Evolutionary conservation across 2,888 invertebrate species (phyloP).

Genomic region (Brenthis daphne): DNA sequence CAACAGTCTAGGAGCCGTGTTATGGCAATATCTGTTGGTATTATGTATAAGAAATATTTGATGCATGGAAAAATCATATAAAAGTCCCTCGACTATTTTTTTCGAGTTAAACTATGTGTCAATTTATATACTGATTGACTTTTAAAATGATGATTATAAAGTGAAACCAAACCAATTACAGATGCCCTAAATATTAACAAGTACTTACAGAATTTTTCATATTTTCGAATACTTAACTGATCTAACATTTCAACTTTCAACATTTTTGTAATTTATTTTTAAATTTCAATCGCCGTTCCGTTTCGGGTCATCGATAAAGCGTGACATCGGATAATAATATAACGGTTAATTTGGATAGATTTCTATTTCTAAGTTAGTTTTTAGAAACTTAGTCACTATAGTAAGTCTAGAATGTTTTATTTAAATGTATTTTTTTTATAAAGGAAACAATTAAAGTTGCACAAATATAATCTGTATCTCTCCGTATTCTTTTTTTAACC

Average conservation of each 20-base stretch:
- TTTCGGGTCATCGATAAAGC: conserved; percentile 30
- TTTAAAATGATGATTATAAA: background rate
- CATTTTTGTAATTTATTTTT: conserved; percentile 17
- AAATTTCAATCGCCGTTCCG: conserved; percentile 13
- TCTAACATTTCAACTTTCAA: conserved; percentile 11
- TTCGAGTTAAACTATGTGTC: too few species aligned
- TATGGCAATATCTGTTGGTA: background rate
- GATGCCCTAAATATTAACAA: too few species aligned
- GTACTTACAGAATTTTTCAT: too few species aligned
- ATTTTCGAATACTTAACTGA: background rate
- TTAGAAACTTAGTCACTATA: background rate
- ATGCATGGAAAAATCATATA: background rate
- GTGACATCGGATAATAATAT: conserved; percentile 25
- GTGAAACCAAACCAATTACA: too few species aligned
- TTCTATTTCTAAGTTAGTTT: background rate
- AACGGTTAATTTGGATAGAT: conserved; percentile 19
- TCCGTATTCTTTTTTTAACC: too few species aligned
- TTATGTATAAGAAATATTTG: background rate
- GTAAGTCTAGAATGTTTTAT: too few species aligned
- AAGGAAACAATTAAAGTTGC: too few species aligned
- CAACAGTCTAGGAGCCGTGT: background rate
- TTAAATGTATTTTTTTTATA: too few species aligned
- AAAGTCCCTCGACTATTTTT: too few species aligned
- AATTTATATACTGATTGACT: too few species aligned
- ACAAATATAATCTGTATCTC: too few species aligned